Base-by-base conservation (phyloP, 30 jellyfish, hydroid and myxozoan genomes). In the Aurelia aurita region DNA sequence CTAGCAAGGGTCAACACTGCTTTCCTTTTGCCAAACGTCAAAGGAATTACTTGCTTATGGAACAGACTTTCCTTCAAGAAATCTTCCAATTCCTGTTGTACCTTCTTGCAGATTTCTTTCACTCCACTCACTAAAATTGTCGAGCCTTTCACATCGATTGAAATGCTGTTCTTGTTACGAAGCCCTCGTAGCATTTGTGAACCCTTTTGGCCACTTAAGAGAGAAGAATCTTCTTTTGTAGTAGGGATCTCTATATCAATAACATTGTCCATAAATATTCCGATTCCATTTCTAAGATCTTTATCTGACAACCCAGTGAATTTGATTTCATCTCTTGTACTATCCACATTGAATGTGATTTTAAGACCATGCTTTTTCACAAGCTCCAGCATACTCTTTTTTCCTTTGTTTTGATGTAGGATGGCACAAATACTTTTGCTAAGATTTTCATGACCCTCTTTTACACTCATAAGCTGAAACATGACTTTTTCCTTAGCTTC, bases 251-350 rank as follows among this genome's bases (percentile, higher is more conserved):
- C 26, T 14, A 10, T 20, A 23, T 75, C 87, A 19, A 14, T 64
- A 28, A 75, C 61, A 54, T 19, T 58, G 14, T 54, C 7, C 62
- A 51, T 75, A 55, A 75, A 75, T 28, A 10, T 22, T 13, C 55
- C 87, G 20, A 75, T 75, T 54, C 75, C 87, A 2, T 29, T 53
- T 10, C 32, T 31, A 8, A 75, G 75, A 23, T 54, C 75, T 13
- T 27, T 39, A 16, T 75, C 63, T 15, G 74, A 10, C 32, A 75
- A 25, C 26, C 72, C 74, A 8, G 29, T 18, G 20, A 75, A 57
- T 21, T 27, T 22, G 18, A 55, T 59, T 32, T 39, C 63, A n/a
- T 58, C 35, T 23, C 58, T 14, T 47, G 20, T 13, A 7, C 29
- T 21, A 31, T 57, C 76, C 6, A 59, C 18, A 14, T 18, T 28